A percentile compares a stretch with the other conserved stretches of the same genome.
These are phyloP conservation scores for Lucilia sericata DNA, from an alignment of 1,140 invertebrate species.

Conservation along the genomic window DNA sequence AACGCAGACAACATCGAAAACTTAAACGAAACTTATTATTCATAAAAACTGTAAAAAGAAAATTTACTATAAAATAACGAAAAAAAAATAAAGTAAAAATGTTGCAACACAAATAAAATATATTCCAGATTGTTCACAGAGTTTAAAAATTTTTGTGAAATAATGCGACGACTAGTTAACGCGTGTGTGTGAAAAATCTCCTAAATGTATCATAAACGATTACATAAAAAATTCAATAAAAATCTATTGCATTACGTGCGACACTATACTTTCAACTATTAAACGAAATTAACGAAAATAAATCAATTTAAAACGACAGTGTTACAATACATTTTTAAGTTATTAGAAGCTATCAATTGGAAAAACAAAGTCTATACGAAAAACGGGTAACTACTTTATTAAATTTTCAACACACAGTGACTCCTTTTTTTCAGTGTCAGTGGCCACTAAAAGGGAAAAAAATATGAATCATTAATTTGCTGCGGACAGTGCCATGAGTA, in stretches of 20 bases:
- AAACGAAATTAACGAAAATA: not conserved
- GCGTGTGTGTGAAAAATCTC: not conserved
- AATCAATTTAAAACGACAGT: not conserved
- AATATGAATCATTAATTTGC: slow-evolving; percentile 17
- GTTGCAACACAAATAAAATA: not conserved
- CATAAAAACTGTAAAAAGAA: not conserved
- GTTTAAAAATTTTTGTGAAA: not conserved
- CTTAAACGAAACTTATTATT: not conserved
- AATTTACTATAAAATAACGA: not conserved
- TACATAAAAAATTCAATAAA: slow-evolving; percentile 36
- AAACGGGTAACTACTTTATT: not conserved
- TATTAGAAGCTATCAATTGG: not conserved
- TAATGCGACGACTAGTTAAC: not conserved
- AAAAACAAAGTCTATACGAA: not conserved
- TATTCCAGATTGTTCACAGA: not conserved
- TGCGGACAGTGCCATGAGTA: not conserved
- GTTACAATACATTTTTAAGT: not conserved
- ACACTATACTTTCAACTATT: not conserved
- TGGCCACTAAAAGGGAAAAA: not conserved
- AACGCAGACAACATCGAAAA: slow-evolving; percentile 15
- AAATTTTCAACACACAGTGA: not conserved
- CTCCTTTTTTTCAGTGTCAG: not conserved
- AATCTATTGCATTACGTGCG: not conserved
- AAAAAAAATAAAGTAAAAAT: not conserved
- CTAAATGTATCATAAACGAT: slow-evolving; percentile 30